Evolutionary conservation across 2,113 vertebrate genomes (phyloP).

Genomic region (Eudyptes chrysolophus): DNA sequence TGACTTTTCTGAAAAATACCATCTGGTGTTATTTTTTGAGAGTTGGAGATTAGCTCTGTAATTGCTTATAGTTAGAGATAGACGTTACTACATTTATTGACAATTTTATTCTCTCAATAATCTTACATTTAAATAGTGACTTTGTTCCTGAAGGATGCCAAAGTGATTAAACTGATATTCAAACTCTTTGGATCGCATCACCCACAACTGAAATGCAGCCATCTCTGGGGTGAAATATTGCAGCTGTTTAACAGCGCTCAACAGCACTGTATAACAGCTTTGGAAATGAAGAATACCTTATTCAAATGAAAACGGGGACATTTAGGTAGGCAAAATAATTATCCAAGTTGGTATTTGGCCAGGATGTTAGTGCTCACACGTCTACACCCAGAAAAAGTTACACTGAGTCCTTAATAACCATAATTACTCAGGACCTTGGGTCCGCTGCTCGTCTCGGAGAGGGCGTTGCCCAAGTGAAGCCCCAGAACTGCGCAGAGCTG

Average conservation of each 20-base stretch:
- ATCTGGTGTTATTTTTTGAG: slow-evolving; percentile 74
- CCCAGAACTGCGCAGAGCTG: not conserved
- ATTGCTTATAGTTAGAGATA: slow-evolving; percentile 71
- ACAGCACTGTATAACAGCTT: not conserved
- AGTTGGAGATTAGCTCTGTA: slow-evolving; percentile 68
- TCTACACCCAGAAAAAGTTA: not conserved
- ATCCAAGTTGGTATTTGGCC: not conserved
- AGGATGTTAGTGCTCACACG: not conserved
- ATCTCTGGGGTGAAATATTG: slow-evolving; percentile 58
- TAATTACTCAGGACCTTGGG: not conserved
- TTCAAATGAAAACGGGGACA: not conserved
- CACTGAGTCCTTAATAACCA: not conserved
- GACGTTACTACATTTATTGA: slow-evolving; percentile 67
- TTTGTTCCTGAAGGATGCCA: slow-evolving; percentile 60
- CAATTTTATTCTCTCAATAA: slow-evolving; percentile 63
- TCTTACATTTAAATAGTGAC: slow-evolving; percentile 59
- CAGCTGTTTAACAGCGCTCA: slow-evolving; percentile 51
- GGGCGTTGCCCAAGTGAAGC: not conserved
- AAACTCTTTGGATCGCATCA: slow-evolving; percentile 47
- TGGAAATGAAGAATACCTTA: slow-evolving; percentile 15
- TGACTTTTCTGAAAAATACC: slow-evolving; percentile 76
- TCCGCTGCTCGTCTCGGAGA: not conserved
- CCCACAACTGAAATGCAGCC: slow-evolving; percentile 32
- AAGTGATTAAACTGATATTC: slow-evolving; percentile 63
- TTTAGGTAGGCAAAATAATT: slow-evolving; percentile 50